A percentile compares a stretch with the other conserved stretches of the same genome.
These are phyloP conservation scores for Eupithecia inturbata DNA, from an alignment of 2,888 invertebrate species.

Conservation along the genomic window DNA sequence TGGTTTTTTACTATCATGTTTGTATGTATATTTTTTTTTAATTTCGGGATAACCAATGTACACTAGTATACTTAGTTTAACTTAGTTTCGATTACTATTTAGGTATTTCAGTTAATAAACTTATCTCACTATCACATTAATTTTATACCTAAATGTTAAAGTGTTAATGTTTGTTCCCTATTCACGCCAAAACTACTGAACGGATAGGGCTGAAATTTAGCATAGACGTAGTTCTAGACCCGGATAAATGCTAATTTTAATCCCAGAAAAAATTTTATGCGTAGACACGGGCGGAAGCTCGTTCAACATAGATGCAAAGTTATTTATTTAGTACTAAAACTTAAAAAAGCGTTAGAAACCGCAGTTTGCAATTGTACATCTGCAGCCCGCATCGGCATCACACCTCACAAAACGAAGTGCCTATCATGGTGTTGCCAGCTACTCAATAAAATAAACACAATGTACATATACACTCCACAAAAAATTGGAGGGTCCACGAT, in stretches of 20 bases:
- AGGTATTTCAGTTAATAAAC: too few relatives aligned
- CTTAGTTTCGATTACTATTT: too few relatives aligned
- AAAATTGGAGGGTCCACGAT: neutral
- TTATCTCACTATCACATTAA: too few relatives aligned
- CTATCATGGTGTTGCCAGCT: slow-evolving; percentile 10
- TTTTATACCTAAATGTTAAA: too few relatives aligned
- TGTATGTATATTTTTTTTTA: too few relatives aligned
- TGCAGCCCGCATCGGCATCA: slow-evolving; percentile 68
- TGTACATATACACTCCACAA: slow-evolving; percentile 49
- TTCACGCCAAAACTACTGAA: too few relatives aligned
- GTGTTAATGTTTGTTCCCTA: too few relatives aligned
- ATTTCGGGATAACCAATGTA: too few relatives aligned
- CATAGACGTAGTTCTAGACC: neutral
- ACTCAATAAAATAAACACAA: slow-evolving; percentile 47
- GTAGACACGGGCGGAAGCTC: neutral
- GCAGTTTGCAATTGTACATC: slow-evolving; percentile 49
- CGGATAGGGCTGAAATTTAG: neutral
- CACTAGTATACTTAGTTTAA: too few relatives aligned
- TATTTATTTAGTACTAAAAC: neutral
- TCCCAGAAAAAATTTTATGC: neutral
- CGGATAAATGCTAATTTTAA: neutral
- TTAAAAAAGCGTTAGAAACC: slow-evolving; percentile 32
- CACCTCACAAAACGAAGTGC: slow-evolving; percentile 37
- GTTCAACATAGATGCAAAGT: neutral
- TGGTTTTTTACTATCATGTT: too few relatives aligned